These are phyloP conservation scores for Lutjanus campechanus DNA, from an alignment of 2,797 vertebrate genomes.

Conservation along the genomic window DNA sequence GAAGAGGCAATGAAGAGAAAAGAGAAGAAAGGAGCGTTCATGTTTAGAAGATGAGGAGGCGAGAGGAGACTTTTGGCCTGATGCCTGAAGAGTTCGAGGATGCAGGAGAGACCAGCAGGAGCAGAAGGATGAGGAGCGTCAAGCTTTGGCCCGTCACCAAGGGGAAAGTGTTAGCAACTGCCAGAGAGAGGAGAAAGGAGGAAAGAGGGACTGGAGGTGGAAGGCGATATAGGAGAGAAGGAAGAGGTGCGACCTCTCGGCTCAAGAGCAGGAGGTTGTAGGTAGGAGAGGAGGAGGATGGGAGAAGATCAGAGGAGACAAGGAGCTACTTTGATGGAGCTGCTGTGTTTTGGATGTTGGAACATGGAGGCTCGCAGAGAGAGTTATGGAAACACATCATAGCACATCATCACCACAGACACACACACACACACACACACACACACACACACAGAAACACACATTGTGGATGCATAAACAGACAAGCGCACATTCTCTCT, in stretches of 20 bases:
- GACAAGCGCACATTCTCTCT: slow-evolving; percentile 52
- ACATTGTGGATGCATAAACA: slow-evolving; percentile 59
- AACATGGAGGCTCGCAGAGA: slow-evolving; percentile 63
- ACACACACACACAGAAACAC: too few relatives aligned
- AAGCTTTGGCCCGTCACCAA: slow-evolving; percentile 60
- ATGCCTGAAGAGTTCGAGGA: slow-evolving; percentile 64
- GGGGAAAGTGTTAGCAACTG: slow-evolving; percentile 52
- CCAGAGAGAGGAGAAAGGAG: slow-evolving; percentile 52
- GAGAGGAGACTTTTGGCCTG: slow-evolving; percentile 56
- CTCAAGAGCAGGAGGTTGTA: slow-evolving; percentile 48
- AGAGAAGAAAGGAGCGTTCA: slow-evolving; percentile 44
- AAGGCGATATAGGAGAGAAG: slow-evolving; percentile 3
- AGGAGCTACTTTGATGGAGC: slow-evolving; percentile 69
- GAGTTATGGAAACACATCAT: slow-evolving; percentile 63
- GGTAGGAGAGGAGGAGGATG: slow-evolving; percentile 44
- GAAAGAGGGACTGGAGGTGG: slow-evolving; percentile 57
- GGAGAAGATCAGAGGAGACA: slow-evolving; percentile 77
- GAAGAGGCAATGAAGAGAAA: slow-evolving; percentile 26
- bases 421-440: slow-evolving; percentile 39
- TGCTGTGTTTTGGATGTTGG: slow-evolving; percentile 64
- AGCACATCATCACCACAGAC: slow-evolving; percentile 30
- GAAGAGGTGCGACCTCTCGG: slow-evolving; percentile 29
- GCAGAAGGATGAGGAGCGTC: slow-evolving; percentile 61
- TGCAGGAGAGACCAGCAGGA: slow-evolving; percentile 65
- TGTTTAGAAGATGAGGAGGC: slow-evolving; percentile 56